These are phyloP conservation scores for Protodeltote pygarga DNA, from an alignment of 2,888 invertebrate species.

Conservation along the genomic window DNA sequence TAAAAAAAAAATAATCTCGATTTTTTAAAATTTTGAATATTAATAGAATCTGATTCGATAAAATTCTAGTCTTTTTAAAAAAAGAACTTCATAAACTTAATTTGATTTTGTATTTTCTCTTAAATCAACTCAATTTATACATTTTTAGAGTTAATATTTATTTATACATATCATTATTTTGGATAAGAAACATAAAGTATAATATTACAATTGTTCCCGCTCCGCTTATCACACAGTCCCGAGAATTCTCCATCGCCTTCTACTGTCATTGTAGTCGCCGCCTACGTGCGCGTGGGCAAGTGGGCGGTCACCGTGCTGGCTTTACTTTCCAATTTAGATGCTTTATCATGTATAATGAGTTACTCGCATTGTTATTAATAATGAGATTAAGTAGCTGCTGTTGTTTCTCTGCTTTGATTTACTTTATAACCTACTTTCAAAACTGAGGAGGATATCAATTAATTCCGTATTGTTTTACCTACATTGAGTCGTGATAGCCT, in stretches of 20 bases:
- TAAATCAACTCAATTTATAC: no score
- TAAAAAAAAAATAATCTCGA: no score
- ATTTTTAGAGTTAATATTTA: no score
- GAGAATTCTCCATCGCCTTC: slow-evolving; percentile 29
- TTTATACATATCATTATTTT: no score
- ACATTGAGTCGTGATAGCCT: no score
- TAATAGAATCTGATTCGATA: no score
- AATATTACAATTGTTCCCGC: slow-evolving; percentile 6
- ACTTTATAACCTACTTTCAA: not conserved
- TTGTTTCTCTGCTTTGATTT: not conserved
- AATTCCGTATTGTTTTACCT: not conserved
- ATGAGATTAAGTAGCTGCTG: slow-evolving; percentile 16
- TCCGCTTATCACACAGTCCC: slow-evolving; percentile 2
- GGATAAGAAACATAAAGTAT: no score
- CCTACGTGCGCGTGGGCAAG: slow-evolving; percentile 67
- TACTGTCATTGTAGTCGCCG: slow-evolving; percentile 53
- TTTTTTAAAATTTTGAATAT: no score
- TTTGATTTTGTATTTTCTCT: no score
- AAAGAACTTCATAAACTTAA: no score
- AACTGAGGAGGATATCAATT: not conserved
- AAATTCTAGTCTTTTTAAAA: no score
- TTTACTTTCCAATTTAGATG: slow-evolving; percentile 76
- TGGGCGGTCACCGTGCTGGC: slow-evolving; percentile 51
- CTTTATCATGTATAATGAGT: slow-evolving; percentile 39
- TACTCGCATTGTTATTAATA: slow-evolving; percentile 38